phyloP scores from a whole-genome alignment of 1,140 invertebrate genomes.

The Lordiphosa collinella region DNA sequence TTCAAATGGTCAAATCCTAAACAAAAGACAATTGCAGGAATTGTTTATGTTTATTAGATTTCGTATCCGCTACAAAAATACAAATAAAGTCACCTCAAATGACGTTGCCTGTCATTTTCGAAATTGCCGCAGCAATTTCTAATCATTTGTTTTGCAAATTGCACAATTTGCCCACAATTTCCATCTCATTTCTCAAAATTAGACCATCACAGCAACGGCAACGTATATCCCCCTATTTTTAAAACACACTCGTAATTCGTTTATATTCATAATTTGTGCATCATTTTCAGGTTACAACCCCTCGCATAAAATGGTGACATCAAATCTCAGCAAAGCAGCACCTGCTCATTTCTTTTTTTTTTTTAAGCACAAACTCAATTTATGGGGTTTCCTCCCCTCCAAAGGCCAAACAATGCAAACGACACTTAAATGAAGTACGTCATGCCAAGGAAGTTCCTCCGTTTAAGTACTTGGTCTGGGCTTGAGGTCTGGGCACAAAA shows the following conservation, averaged over 20 bases:
- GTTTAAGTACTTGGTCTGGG: conserved; percentile 9
- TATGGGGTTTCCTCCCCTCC: conserved; percentile 22
- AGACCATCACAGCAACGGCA: too few species aligned
- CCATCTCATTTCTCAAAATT: too few species aligned
- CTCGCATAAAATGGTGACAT: conserved; percentile 19
- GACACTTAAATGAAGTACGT: conserved; percentile 58
- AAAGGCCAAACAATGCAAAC: conserved; percentile 14
- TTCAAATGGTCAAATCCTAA: too few species aligned
- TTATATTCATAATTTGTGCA: conserved; percentile 42
- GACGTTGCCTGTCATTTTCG: too few species aligned
- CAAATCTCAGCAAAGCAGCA: conserved; percentile 18
- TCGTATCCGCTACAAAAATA: too few species aligned
- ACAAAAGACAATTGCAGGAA: too few species aligned
- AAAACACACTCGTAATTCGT: conserved; percentile 28
- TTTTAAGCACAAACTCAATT: conserved; percentile 20
- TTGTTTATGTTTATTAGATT: too few species aligned
- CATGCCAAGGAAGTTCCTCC: conserved; percentile 6
- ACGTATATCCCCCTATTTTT: neutral
- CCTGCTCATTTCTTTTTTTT: conserved; percentile 14
- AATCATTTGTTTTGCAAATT: too few species aligned
- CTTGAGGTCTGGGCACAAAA: conserved; percentile 35
- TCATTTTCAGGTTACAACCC: conserved; percentile 26
- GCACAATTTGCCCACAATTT: too few species aligned
- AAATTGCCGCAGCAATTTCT: too few species aligned
- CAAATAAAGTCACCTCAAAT: too few species aligned